Conservation (phyloP, 2,888 invertebrate genomes). For the Smittia sp. region DNA sequence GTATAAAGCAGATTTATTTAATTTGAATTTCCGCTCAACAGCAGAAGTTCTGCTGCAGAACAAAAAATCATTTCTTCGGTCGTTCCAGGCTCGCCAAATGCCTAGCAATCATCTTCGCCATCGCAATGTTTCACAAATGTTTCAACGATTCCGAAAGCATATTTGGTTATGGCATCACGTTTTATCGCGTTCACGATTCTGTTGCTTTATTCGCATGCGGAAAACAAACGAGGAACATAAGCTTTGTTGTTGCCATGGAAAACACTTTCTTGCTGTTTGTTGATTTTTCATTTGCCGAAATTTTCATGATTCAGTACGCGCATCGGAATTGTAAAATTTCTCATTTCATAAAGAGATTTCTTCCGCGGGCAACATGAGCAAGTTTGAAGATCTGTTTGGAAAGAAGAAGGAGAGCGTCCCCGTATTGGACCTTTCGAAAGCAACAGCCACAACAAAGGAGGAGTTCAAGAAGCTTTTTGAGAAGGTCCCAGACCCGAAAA, state of each 20-base stretch:
- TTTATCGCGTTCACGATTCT: too few relatives aligned
- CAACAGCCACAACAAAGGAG: slow-evolving; percentile 72
- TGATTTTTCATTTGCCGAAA: not conserved
- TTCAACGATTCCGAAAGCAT: too few relatives aligned
- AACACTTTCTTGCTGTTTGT: not conserved
- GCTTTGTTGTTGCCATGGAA: slow-evolving; percentile 2
- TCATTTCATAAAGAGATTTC: not conserved
- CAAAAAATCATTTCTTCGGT: too few relatives aligned
- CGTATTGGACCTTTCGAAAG: slow-evolving; percentile 79
- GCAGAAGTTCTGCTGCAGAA: too few relatives aligned
- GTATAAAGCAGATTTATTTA: too few relatives aligned
- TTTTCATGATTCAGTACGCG: not conserved
- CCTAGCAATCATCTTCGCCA: too few relatives aligned
- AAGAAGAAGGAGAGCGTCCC: slow-evolving; percentile 83
- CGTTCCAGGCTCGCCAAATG: too few relatives aligned
- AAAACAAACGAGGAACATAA: not conserved
- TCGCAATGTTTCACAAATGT: too few relatives aligned
- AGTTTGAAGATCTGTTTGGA: slow-evolving; percentile 77
- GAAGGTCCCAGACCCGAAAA: slow-evolving; percentile 86
- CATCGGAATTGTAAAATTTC: too few relatives aligned
- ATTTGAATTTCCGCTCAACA: too few relatives aligned
- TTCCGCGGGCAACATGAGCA: slow-evolving; percentile 53
- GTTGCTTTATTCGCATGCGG: too few relatives aligned
- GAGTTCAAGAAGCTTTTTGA: slow-evolving; percentile 80
- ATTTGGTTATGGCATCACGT: too few relatives aligned